Conservation (phyloP, 2,113 vertebrate species). For the Odocoileus virginianus region DNA sequence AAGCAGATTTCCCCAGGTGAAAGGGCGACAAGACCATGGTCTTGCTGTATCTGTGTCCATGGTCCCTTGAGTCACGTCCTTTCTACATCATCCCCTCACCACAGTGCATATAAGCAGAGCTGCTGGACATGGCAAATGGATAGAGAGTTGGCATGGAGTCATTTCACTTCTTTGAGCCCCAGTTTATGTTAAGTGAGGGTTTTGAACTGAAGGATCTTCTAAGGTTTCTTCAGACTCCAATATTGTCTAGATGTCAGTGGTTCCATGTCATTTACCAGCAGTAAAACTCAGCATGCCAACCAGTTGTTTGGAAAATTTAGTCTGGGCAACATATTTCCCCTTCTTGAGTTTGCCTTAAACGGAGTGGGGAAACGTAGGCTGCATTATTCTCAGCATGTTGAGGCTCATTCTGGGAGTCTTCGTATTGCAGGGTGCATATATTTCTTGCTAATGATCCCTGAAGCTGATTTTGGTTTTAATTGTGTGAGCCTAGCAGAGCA, state of each 20-base stretch:
- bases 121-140: not conserved
- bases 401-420: not conserved
- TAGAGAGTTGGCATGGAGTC: accelerated
- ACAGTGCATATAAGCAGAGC: not conserved
- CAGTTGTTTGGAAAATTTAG: not conserved
- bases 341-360: not conserved
- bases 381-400: not conserved
- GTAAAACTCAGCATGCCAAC: not conserved
- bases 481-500: constrained; percentile 41
- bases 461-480: constrained; percentile 57
- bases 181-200: not conserved
- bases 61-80: not conserved
- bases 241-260: not conserved
- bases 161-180: not conserved
- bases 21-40: not conserved
- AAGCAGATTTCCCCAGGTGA: not conserved
- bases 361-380: not conserved
- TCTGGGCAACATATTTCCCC: not conserved
- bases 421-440: not conserved
- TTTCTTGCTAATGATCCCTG: constrained; percentile 55
- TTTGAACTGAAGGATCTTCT: not conserved
- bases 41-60: not conserved
- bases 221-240: not conserved
- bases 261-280: not conserved
- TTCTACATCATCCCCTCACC: not conserved